Evolutionary conservation across 2,888 invertebrate genomes (phyloP).

Genomic region (Galerucella calmariensis): DNA sequence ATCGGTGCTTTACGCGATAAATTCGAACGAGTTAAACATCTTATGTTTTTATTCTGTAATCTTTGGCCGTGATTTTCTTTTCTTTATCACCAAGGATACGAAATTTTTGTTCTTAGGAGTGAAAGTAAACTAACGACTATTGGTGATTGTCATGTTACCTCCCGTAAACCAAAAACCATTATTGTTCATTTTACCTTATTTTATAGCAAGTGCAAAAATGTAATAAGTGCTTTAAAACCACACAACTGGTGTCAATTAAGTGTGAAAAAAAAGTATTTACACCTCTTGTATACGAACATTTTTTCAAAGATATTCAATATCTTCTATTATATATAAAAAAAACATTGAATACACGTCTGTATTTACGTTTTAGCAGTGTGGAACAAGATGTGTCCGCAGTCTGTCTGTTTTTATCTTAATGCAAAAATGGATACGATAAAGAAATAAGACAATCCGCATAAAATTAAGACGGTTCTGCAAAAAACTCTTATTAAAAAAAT

Average conservation of each 20-base stretch:
- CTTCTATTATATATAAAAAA: background rate
- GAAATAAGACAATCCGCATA: background rate
- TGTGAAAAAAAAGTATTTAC: background rate
- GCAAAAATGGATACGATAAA: background rate
- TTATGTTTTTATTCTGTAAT: too few relatives aligned
- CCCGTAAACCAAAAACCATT: too few relatives aligned
- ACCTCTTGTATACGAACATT: background rate
- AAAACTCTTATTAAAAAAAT: slow-evolving; percentile 1
- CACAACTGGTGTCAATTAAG: background rate
- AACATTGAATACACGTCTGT: background rate
- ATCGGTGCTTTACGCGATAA: too few relatives aligned
- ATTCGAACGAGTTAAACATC: too few relatives aligned
- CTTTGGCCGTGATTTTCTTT: too few relatives aligned
- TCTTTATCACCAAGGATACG: too few relatives aligned
- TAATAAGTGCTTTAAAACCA: background rate
- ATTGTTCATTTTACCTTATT: background rate
- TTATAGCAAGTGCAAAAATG: background rate
- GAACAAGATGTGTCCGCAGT: background rate
- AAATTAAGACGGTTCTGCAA: slow-evolving; percentile 4
- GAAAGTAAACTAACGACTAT: too few relatives aligned
- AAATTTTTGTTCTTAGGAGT: too few relatives aligned
- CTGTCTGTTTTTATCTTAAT: background rate
- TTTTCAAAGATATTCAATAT: background rate
- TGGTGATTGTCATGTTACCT: too few relatives aligned
- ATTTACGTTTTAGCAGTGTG: background rate